Percentiles rank a stretch among this genome's conserved stretches.
Evolutionary conservation across 2,113 vertebrate species (phyloP).

Genomic region (Scomber japonicus): DNA sequence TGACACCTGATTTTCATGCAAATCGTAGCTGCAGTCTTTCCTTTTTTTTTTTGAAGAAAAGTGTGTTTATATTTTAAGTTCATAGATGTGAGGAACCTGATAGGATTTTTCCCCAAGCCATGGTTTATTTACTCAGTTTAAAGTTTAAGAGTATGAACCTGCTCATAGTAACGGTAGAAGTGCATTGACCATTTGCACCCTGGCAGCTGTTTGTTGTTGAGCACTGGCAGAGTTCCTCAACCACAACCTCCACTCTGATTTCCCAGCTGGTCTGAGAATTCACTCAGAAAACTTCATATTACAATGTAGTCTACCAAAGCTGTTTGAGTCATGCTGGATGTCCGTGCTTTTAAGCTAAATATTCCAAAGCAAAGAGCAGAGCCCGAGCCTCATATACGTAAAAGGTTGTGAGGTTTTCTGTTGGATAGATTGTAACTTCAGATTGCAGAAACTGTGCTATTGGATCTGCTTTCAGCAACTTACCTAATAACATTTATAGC

Average conservation of each 20-base stretch:
- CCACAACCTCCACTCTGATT: conserved; percentile 2
- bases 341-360: neutral
- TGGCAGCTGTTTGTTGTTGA: conserved; percentile 32
- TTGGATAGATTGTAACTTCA: neutral
- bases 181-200: neutral
- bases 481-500: conserved; percentile 1
- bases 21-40: neutral
- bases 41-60: neutral
- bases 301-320: neutral
- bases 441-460: neutral
- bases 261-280: conserved; percentile 19
- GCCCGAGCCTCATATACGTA: too few species aligned
- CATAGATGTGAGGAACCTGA: neutral
- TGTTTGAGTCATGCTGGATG: neutral
- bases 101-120: too few species aligned
- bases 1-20: conserved; percentile 34
- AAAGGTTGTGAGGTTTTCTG: neutral
- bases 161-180: neutral
- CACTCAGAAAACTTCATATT: neutral
- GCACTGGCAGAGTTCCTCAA: neutral
- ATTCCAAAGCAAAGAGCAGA: neutral
- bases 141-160: neutral
- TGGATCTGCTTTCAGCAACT: neutral
- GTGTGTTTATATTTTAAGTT: neutral
- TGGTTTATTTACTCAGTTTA: neutral